Percentiles rank a stretch among this genome's conserved stretches.
phyloP scores from a whole-genome alignment of 2,888 invertebrate genomes.

The Drosophila nigricruria region DNA sequence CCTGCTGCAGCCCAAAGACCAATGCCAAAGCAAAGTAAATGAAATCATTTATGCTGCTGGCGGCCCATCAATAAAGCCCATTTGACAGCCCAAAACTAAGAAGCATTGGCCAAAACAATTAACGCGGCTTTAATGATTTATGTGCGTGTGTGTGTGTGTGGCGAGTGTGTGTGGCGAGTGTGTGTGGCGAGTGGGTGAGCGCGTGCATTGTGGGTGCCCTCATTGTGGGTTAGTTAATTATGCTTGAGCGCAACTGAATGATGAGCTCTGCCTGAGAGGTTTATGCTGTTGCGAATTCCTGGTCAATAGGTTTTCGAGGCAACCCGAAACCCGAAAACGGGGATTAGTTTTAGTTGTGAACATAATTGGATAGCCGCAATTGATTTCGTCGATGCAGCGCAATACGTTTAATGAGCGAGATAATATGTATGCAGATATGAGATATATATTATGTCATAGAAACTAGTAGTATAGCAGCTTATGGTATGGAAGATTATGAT shows the following conservation, averaged over 20 bases:
- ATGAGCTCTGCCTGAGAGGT: slow-evolving; percentile 63
- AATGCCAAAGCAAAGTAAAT: slow-evolving; percentile 51
- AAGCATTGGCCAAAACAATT: slow-evolving; percentile 74
- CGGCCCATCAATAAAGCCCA: slow-evolving; percentile 72
- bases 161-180: background rate
- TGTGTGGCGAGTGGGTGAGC: background rate
- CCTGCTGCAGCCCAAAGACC: background rate
- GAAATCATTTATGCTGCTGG: slow-evolving; percentile 77
- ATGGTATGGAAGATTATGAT: background rate
- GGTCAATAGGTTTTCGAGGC: slow-evolving; percentile 6
- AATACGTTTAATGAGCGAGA: background rate
- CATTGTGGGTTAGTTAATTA: slow-evolving; percentile 54
- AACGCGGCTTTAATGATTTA: slow-evolving; percentile 77
- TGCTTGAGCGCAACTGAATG: slow-evolving; percentile 58
- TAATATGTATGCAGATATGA: background rate
- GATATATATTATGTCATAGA: too few species aligned
- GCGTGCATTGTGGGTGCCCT: background rate
- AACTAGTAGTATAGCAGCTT: background rate
- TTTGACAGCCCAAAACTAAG: slow-evolving; percentile 64
- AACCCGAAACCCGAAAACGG: background rate
- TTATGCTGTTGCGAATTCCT: slow-evolving; percentile 32
- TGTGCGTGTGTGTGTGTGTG: slow-evolving; percentile 31
- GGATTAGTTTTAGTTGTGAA: slow-evolving; percentile 40
- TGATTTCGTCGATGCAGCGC: slow-evolving; percentile 12
- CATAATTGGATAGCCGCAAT: slow-evolving; percentile 30